These are phyloP conservation scores for Oegoconia quadripuncta DNA, from an alignment of 2,888 invertebrate species.

Conservation along the genomic window DNA sequence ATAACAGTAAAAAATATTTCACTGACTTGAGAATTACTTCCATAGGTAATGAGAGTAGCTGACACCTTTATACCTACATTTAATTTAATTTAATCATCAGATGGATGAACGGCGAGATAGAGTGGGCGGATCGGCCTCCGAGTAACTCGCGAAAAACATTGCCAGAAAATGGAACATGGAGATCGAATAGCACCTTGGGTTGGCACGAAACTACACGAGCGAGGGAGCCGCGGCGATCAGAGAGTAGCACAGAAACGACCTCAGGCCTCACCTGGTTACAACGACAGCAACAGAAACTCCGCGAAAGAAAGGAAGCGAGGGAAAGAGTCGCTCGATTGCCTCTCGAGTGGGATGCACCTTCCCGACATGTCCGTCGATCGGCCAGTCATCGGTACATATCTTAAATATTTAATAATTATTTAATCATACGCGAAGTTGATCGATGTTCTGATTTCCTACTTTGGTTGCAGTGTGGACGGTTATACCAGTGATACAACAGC, in stretches of 20 bases:
- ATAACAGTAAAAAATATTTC: slow-evolving; percentile 34
- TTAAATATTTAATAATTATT: not conserved
- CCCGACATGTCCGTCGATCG: slow-evolving; percentile 69
- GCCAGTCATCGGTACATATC: slow-evolving; percentile 68
- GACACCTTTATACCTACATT: no score
- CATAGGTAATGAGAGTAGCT: no score
- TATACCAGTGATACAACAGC: slow-evolving; percentile 89
- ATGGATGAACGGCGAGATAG: slow-evolving; percentile 67
- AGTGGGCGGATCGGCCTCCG: slow-evolving; percentile 61
- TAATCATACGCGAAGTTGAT: not conserved
- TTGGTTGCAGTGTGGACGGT: slow-evolving; percentile 80
- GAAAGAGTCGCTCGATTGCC: slow-evolving; percentile 85
- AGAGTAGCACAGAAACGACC: slow-evolving; percentile 56
- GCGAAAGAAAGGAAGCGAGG: slow-evolving; percentile 86
- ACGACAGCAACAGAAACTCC: slow-evolving; percentile 88
- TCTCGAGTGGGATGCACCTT: slow-evolving; percentile 80
- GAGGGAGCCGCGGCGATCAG: slow-evolving; percentile 62
- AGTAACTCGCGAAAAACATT: slow-evolving; percentile 48
- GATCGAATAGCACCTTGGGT: slow-evolving; percentile 61
- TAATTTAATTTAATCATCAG: slow-evolving; percentile 46
- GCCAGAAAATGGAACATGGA: slow-evolving; percentile 63
- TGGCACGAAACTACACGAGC: slow-evolving; percentile 59
- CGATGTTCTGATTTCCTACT: no score
- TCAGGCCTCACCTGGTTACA: slow-evolving; percentile 88
- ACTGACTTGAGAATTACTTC: not conserved